phyloP scores from a whole-genome alignment of 2,888 invertebrate genomes.

The Hyppa rectilinea region DNA sequence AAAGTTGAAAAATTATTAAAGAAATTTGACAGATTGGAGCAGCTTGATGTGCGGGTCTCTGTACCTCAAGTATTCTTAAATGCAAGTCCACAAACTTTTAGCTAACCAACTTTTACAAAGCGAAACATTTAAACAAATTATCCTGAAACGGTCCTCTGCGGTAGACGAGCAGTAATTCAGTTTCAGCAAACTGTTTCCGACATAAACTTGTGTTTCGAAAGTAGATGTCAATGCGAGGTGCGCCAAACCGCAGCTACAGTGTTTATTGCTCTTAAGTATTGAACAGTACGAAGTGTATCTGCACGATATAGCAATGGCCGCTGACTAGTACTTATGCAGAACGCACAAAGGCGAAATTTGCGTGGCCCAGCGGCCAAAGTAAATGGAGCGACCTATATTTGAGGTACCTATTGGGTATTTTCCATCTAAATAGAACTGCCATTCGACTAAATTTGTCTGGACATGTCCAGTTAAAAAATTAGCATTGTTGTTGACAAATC shows the following conservation, averaged over 20 bases:
- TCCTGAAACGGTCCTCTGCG: conserved; percentile 12
- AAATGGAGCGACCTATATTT: no score
- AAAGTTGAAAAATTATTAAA: no score
- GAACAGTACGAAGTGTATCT: background rate
- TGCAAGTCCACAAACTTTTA: background rate
- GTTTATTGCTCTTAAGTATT: conserved; percentile 29
- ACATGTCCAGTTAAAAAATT: background rate
- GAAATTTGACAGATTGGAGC: no score
- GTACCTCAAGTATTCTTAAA: background rate
- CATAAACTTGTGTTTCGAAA: conserved; percentile 56
- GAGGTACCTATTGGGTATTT: background rate
- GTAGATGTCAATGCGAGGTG: conserved; percentile 57
- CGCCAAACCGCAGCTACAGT: conserved; percentile 13
- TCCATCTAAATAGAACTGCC: background rate
- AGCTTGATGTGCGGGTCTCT: no score
- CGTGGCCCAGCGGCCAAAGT: no score
- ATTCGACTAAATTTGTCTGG: background rate
- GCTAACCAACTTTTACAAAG: conserved; percentile 12
- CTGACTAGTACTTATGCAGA: no score
- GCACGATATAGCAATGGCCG: no score
- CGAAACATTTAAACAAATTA: conserved; percentile 24
- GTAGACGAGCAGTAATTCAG: conserved; percentile 25
- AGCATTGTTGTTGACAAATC: background rate
- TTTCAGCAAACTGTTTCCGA: conserved; percentile 28
- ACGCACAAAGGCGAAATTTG: no score